Evolutionary conservation across 2,888 invertebrate genomes (phyloP), one percentile per base, ranked within the genome.

Genomic region (Timandra comae): DNA sequence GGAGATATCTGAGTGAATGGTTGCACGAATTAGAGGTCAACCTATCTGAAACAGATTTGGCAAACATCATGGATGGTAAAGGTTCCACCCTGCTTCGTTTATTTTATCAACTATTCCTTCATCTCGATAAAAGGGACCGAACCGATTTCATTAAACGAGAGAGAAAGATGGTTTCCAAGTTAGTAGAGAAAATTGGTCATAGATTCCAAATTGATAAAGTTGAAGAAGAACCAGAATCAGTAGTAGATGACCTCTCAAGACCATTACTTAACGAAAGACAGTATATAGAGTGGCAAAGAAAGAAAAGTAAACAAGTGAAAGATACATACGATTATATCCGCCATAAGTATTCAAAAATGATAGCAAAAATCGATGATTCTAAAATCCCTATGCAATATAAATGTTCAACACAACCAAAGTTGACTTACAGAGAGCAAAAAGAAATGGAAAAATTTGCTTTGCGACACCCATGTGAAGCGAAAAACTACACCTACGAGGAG

Each of bases 81-180:
- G 86, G 88, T 2, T 77, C 86, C 5, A 63, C 86, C 0, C 66
- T 89, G 3, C 64, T 90, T 3, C 79, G 87, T 16, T 52, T 91
- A 1, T 89, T 90, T 56, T 90, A 90, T 62, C 87, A 88, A 60
- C 62, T 91, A 3, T 91, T 88, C 54, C 67, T 91, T 5, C 79
- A 82, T 41, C 68, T 91, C 29, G 88, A 90, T 46, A 87, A 86
- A 54, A 88, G 84, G 57, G 87, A 88, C 49, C 78, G 85, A 27
- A 72, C 87, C 7, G 72, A 87, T 51, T 89, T 88, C 48, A 81
- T 88, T 12, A 82, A 86, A 42, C 61, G 73, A 33, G 86, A 87
- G 49, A 60, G 71, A 29, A 71, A 78, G 60, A 77, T 79, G 66
- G 73, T 70, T 2, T 81, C 85, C 7, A 52, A 27, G 9, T 57